Base-by-base conservation (phyloP, 2,113 vertebrate genomes). In the Sander vitreus region DNA sequence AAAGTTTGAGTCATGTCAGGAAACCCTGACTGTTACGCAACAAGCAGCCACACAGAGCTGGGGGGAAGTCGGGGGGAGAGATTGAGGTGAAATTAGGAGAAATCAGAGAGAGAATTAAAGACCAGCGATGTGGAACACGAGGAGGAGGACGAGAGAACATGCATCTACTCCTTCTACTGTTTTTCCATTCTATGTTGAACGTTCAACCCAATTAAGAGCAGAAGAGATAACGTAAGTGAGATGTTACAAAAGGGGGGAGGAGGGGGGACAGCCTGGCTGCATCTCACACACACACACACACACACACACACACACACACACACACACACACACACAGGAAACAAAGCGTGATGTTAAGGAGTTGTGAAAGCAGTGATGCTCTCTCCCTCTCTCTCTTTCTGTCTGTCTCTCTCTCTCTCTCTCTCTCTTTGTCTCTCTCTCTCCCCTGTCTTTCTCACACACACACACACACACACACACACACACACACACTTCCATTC, bases 291-390 rank as follows among this genome's bases (percentile, higher is more conserved):
- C 55, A 60, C 23, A 73, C 63, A 54, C 48, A 62, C 81, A 78
- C 62, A 72, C 36, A 45, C 30, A 30, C 30, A 30, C 30, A 30
- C 30, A 30, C 30, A 30, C 30, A 4, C 30, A 30, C 30, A 0
- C 30, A 27, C 27, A 33, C 30, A 33, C 5, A 27, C 27, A 45
- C 50, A 27, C 60, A 33, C 5, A 33, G 5, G 30, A 33, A 33
- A 33, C 30, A 33, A 6, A 33, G 53, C 76, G 84, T 88, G 86
- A 88, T 59, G 83, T 18, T 85, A 72, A 88, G 67, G 70, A 0
- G 5, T 72, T 76, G 55, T 85, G 86, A 88, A 51, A 66, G 86
- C 82, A 62, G 69, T 16, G 64, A 78, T 75, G 70, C 82, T 75
- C 73, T 60, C 59, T 6, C 23, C 33, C 67, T 62, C 68, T 60